A percentile compares a stretch with the other conserved stretches of the same genome.
phyloP scores from a whole-genome alignment of 2,113 vertebrate species.

The Rhombomys opimus region DNA sequence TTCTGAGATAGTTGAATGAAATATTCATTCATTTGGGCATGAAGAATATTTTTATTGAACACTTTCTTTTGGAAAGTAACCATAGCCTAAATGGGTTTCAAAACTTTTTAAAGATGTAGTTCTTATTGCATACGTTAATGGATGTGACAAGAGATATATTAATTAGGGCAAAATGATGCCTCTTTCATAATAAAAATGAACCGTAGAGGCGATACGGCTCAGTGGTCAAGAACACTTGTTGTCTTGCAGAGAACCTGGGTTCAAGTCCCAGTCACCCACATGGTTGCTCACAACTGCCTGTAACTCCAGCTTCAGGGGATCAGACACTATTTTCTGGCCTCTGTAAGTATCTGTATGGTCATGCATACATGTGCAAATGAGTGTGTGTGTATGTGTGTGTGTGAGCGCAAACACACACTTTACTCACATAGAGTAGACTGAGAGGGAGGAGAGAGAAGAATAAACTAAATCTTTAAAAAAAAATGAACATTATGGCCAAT shows the following conservation, averaged over 20 bases:
- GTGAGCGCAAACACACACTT: too few relatives aligned
- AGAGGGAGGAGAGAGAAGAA: neutral
- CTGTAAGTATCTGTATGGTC: neutral
- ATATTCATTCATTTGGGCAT: neutral
- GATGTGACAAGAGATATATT: neutral
- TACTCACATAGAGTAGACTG: too few relatives aligned
- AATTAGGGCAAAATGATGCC: neutral
- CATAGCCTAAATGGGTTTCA: neutral
- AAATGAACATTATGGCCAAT: neutral
- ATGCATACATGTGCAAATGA: neutral
- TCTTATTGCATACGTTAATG: neutral
- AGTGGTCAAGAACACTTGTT: neutral
- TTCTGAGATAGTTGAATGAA: slow-evolving; percentile 63
- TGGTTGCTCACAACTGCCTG: neutral
- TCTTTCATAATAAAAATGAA: neutral
- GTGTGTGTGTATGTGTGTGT: too few relatives aligned
- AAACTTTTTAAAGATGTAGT: neutral
- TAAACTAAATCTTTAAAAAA: neutral
- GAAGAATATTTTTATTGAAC: neutral
- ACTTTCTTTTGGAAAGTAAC: neutral
- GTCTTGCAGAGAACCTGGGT: neutral
- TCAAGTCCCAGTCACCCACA: neutral
- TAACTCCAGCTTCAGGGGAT: neutral
- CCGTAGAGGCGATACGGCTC: neutral
- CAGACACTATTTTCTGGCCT: neutral